Base-by-base conservation (phyloP, 1,140 invertebrate genomes). In the Ericerus pela region DNA sequence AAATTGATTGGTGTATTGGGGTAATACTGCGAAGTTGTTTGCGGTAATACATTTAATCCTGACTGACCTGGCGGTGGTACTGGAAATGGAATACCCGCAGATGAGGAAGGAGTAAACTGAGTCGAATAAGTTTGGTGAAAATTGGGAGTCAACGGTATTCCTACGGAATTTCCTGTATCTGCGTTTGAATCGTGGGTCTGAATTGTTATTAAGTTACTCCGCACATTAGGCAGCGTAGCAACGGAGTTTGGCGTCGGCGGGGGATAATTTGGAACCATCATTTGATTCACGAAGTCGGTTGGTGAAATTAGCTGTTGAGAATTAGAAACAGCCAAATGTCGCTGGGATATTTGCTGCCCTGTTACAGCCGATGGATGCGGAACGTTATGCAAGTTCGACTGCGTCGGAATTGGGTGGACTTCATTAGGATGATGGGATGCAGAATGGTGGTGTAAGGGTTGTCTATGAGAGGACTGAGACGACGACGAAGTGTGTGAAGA, bases 181-280 rank as follows among this genome's bases (percentile, higher is more conserved):
- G 30, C 20, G 22, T 30, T 54, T 29, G 56, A 55, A 51, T 60
- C 36, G 27, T 56, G 53, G 12, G 58, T 60, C 12, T 54, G 59
- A 0, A 60, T 57, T 0, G 56, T 60, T 12, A 60, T 60, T 26
- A 60, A 43, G 51, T 60, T 60, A n/a, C 53, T 51, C 1, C 59
- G 43, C 0, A 57, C 31, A n/a, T 56, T 54, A 33, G 38, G 43
- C 12, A 51, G 18, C 14, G 55, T 56, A 31, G 31, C 22, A 4
- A 28, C 28, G 16, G 31, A 1, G 52, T 20, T 22, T 33, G 30
- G 36, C 1, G 51, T 22, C 12, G 30, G 41, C 10, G 41, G 41
- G 12, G 41, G 41, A 24, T 47, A 47, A 24, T 24, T 47, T 10
- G 16, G 18, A 24, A 26, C 10, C n/a, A 58, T 27, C 26, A 36